Percentiles rank a stretch among this genome's conserved stretches.
These are phyloP conservation scores for Cyphomyrmex costatus DNA, from an alignment of 1,140 invertebrate species.

Conservation along the genomic window DNA sequence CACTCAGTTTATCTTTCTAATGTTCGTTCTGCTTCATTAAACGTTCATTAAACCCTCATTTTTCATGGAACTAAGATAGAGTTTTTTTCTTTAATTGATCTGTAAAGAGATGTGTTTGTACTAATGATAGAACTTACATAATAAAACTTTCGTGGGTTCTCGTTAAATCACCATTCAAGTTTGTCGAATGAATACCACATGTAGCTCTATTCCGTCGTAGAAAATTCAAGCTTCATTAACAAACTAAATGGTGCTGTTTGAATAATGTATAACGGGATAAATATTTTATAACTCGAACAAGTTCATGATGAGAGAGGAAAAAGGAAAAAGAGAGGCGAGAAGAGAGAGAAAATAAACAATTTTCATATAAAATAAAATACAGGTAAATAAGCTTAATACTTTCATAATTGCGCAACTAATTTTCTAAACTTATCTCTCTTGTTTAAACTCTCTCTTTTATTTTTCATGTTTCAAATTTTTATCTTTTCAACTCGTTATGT, in stretches of 20 bases:
- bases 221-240: conserved; percentile 60
- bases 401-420: conserved; percentile 17
- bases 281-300: conserved; percentile 55
- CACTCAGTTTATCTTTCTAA: conserved; percentile 32
- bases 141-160: conserved; percentile 61
- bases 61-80: conserved; percentile 39
- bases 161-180: conserved; percentile 53
- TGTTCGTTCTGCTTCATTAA: conserved; percentile 51
- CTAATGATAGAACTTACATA: conserved; percentile 60
- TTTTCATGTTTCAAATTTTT: not conserved
- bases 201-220: conserved; percentile 33
- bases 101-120: conserved; percentile 16
- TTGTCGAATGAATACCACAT: conserved; percentile 17
- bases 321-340: not conserved
- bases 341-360: conserved; percentile 29
- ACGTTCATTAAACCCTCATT: conserved; percentile 69
- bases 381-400: not conserved
- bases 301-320: not conserved
- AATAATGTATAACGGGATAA: conserved; percentile 59
- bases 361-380: conserved; percentile 24
- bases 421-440: not conserved
- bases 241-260: conserved; percentile 42
- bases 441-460: not conserved
- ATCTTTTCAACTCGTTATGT: not conserved
- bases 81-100: conserved; percentile 42